Evolutionary conservation across 2,113 vertebrate genomes (phyloP).

Genomic region (Pimephales promelas): DNA sequence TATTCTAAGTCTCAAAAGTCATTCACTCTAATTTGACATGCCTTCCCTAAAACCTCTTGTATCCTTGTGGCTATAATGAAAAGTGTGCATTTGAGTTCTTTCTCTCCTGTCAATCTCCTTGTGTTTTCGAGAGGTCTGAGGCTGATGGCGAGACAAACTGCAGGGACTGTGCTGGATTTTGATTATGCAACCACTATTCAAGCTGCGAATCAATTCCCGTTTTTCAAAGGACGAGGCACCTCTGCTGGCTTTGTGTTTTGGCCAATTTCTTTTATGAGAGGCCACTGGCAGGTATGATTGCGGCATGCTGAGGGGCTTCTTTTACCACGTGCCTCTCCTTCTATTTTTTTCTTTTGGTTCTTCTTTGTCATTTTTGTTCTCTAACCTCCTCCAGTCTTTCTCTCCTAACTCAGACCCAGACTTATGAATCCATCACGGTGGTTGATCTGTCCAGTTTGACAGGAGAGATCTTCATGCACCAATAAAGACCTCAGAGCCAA

Average conservation of each 20-base stretch:
- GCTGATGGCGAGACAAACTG: background rate
- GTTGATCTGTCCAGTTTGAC: background rate
- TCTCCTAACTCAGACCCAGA: constrained; percentile 4
- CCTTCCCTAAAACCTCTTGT: background rate
- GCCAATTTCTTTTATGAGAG: constrained; percentile 32
- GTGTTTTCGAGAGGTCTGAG: background rate
- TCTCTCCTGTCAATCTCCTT: background rate
- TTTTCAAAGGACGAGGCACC: constrained; percentile 34
- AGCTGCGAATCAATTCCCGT: constrained; percentile 42
- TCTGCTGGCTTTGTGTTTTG: constrained; percentile 35
- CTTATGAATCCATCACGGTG: background rate
- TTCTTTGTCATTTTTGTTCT: background rate
- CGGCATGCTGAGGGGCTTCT: constrained; percentile 5
- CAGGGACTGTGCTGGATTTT: constrained; percentile 33
- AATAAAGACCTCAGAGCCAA: constrained; percentile 2
- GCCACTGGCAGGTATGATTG: constrained; percentile 31
- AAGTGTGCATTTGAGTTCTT: background rate
- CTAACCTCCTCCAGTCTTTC: background rate
- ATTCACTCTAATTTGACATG: background rate
- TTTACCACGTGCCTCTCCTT: background rate
- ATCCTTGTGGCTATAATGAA: background rate
- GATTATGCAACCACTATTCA: constrained; percentile 32
- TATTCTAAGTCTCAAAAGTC: background rate
- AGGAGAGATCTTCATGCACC: background rate
- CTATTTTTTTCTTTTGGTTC: background rate